phyloP scores from a whole-genome alignment of 2,113 vertebrate species.

The Calyptomena viridis region DNA sequence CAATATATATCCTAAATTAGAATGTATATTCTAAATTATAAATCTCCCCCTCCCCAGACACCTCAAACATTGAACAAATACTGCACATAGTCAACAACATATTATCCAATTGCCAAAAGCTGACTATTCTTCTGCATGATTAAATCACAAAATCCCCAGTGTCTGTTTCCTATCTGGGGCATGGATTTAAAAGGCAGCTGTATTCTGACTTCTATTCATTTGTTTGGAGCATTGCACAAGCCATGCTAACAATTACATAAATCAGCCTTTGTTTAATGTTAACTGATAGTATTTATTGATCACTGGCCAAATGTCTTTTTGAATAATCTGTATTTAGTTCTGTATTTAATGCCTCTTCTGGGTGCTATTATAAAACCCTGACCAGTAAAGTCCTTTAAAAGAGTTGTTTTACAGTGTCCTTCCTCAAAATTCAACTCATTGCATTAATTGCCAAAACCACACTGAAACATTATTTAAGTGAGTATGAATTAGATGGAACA shows the following conservation, averaged over 20 bases:
- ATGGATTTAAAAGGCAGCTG: conserved; percentile 38
- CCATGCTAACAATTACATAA: conserved; percentile 25
- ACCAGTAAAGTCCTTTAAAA: background rate
- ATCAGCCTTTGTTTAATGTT: background rate
- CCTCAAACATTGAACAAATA: background rate
- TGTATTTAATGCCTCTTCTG: conserved; percentile 1
- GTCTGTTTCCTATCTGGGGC: conserved; percentile 18
- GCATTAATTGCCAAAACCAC: background rate
- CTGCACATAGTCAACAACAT: background rate
- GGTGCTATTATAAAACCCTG: background rate
- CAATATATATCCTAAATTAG: background rate
- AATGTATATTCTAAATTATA: background rate
- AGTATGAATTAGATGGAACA: background rate
- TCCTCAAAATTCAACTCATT: background rate
- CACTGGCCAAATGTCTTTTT: background rate
- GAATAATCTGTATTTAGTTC: background rate
- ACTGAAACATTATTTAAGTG: background rate
- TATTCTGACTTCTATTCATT: conserved; percentile 43
- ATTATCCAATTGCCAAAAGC: background rate
- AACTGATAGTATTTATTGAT: conserved; percentile 20
- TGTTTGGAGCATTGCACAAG: conserved; percentile 14
- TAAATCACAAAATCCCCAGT: conserved; percentile 50
- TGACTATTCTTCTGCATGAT: conserved; percentile 16
- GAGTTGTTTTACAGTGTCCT: background rate
- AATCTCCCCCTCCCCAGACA: background rate